Evolutionary conservation across 2,797 vertebrate species (phyloP), one percentile per base, ranked within the genome.

Genomic region (Urocyon cinereoargenteus): DNA sequence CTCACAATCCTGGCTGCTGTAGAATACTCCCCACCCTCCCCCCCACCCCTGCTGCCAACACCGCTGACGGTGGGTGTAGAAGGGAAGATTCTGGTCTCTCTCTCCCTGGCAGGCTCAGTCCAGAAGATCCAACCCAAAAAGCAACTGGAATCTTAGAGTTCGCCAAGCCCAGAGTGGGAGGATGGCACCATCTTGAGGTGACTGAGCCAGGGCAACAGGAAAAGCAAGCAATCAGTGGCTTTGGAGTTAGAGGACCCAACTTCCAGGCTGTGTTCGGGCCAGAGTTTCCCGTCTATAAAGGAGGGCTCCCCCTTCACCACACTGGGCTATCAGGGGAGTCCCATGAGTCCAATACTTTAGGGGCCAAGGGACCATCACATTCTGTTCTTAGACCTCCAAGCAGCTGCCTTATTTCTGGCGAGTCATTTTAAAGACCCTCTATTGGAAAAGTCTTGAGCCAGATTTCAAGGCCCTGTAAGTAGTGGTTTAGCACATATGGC

Each of bases 41-140:
- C 40, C 0, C 40, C 6, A n/a, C n/a, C n/a, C n/a, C n/a, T n/a
- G 1, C 40, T 1, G 7, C 40, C 40, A 40, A 5, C 5, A 45
- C 40, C 40, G 7, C 40, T 8, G 40, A 22, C 4, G 5, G 31
- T 77, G 26, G 51, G 34, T 62, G 6, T 18, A 85, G 49, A 68
- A 6, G 9, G 45, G 24, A 61, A 79, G 51, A 66, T 55, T 64
- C 66, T 79, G 55, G 21, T 77, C 36, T 83, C 53, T 57, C 15
- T 12, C 1, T 40, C 53, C 51, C 8, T 18, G 19, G 22, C 61
- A 87, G 90, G 45, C 53, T 57, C 49, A 84, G 51, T n/a, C 91
- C 24, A 53, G 36, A 36, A 49, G 22, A 40, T 55, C 64, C 53
- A 14, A 66, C 14, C 70, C 59, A 68, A 59, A 90, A 77, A 85